Conservation (phyloP, 1,140 invertebrate genomes). For the Zaprionus gabonicus region DNA sequence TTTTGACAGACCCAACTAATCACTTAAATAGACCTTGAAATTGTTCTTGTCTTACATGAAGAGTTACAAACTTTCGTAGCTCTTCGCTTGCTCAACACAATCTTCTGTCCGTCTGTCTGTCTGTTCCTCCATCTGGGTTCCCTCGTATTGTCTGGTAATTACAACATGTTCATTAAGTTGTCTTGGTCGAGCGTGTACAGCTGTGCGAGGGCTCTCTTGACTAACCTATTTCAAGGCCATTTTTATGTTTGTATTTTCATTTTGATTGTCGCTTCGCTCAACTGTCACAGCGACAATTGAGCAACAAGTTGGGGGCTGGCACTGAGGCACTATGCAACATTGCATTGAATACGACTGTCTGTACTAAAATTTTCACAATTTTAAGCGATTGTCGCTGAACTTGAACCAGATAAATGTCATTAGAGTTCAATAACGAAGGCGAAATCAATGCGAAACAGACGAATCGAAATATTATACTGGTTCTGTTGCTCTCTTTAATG, state of each 20-base stretch:
- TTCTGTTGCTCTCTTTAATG: neutral
- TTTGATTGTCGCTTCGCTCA: conserved; percentile 3
- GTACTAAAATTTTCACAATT: conserved; percentile 10
- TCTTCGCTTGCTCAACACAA: conserved; percentile 13
- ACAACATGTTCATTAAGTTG: conserved; percentile 41
- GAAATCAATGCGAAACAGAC: conserved; percentile 12
- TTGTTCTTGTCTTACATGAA: conserved; percentile 18
- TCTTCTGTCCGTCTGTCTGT: conserved; percentile 3
- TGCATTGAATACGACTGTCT: conserved; percentile 28
- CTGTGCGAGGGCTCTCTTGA: conserved; percentile 11
- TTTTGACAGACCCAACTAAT: neutral
- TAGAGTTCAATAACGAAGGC: conserved; percentile 54
- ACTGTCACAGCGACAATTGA: conserved; percentile 20
- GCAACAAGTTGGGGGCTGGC: conserved; percentile 31
- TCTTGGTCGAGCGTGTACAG: conserved; percentile 34
- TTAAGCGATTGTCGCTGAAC: conserved; percentile 36
- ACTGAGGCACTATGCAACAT: neutral
- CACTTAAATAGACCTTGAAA: neutral
- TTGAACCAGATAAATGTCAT: conserved; percentile 47
- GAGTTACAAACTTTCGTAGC: neutral
- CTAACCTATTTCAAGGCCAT: conserved; percentile 38
- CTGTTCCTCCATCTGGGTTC: neutral
- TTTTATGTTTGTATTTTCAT: conserved; percentile 20
- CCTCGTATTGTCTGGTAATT: conserved; percentile 32
- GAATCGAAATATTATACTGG: conserved; percentile 24